Percentiles rank a stretch among this genome's conserved stretches.
These are phyloP conservation scores for Onchidella celtica DNA, from an alignment of 2,888 invertebrate genomes.

Conservation along the genomic window DNA sequence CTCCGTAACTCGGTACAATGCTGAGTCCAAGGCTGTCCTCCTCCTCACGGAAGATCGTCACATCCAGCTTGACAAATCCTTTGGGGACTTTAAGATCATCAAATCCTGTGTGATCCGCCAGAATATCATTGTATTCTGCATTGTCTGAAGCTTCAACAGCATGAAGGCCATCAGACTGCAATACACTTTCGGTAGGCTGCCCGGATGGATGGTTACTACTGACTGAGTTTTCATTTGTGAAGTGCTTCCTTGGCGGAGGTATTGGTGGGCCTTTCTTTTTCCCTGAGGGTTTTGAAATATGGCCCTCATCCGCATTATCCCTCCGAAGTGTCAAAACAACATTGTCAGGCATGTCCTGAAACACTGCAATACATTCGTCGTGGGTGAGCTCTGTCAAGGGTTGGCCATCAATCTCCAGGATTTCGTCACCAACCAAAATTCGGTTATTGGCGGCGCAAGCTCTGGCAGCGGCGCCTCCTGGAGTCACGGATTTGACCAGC, in stretches of 20 bases:
- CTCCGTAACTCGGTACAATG: slow-evolving; percentile 74
- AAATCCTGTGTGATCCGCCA: neutral
- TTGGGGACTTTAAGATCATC: slow-evolving; percentile 48
- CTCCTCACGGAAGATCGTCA: slow-evolving; percentile 63
- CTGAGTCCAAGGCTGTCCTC: slow-evolving; percentile 73
- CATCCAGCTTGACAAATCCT: slow-evolving; percentile 61
- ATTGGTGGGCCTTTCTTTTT: neutral
- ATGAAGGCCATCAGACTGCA: neutral
- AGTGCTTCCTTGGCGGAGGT: neutral
- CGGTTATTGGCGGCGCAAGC: slow-evolving; percentile 68
- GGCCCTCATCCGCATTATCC: neutral
- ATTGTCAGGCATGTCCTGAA: slow-evolving; percentile 87
- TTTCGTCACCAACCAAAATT: slow-evolving; percentile 93
- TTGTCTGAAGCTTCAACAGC: neutral
- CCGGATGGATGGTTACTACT: neutral
- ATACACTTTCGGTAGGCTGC: neutral
- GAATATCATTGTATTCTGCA: neutral
- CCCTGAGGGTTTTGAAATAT: neutral
- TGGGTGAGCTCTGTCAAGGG: slow-evolving; percentile 89
- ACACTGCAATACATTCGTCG: slow-evolving; percentile 93
- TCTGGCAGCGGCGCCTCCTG: slow-evolving; percentile 74
- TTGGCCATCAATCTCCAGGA: slow-evolving; percentile 90
- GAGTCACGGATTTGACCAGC: slow-evolving; percentile 83
- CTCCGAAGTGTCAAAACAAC: slow-evolving; percentile 67
- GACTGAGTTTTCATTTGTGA: neutral